These are phyloP conservation scores for Heliconius hermathena DNA, from an alignment of 1,140 invertebrate genomes.

Conservation along the genomic window DNA sequence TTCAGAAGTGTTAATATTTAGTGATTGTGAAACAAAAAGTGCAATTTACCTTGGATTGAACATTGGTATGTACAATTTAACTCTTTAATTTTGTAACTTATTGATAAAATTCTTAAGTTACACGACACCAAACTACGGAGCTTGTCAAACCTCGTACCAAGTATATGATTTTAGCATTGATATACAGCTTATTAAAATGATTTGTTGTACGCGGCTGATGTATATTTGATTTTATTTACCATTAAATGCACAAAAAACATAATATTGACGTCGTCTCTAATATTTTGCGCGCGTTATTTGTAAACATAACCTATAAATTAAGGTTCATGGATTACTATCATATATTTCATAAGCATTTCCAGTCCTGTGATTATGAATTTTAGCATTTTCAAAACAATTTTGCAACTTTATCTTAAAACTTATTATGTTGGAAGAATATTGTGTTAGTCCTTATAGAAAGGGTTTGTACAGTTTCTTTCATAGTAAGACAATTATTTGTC, in stretches of 20 bases:
- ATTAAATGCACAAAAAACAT: background rate
- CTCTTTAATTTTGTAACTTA: slow-evolving; percentile 6
- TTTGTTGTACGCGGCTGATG: background rate
- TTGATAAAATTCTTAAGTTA: slow-evolving; percentile 22
- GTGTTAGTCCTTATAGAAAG: background rate
- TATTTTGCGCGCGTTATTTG: slow-evolving; percentile 42
- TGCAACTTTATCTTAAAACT: background rate
- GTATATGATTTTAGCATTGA: background rate
- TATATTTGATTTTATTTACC: background rate
- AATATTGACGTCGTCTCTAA: background rate
- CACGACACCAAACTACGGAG: slow-evolving; percentile 34
- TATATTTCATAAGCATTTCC: background rate
- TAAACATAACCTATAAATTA: slow-evolving; percentile 41
- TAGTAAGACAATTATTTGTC: background rate
- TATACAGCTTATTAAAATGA: background rate
- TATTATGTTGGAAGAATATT: background rate
- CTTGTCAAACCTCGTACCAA: slow-evolving; percentile 31
- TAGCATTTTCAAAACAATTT: background rate
- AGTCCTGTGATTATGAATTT: background rate
- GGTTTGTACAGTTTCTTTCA: background rate
- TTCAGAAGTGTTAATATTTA: slow-evolving; percentile 45
- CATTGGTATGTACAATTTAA: slow-evolving; percentile 39
- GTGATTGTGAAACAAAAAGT: slow-evolving; percentile 44
- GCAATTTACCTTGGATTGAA: slow-evolving; percentile 29
- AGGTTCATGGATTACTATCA: background rate